phyloP scores from a whole-genome alignment of 2,113 vertebrate species.

The Aythya baeri region DNA sequence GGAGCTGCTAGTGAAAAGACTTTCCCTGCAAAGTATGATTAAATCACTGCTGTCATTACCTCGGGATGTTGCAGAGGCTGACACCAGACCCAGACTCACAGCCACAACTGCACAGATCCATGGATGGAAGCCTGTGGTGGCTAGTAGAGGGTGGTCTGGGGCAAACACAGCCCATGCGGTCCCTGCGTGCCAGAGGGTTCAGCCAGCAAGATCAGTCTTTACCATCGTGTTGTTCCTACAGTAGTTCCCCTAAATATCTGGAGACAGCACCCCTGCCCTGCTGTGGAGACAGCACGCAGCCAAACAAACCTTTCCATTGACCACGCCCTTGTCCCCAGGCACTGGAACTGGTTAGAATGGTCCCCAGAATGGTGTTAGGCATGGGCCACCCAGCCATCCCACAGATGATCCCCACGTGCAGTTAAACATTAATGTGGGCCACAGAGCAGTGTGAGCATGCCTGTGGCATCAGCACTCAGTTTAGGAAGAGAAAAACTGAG shows the following conservation, averaged over 20 bases:
- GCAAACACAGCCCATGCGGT: fast-evolving
- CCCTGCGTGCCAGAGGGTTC: neutral
- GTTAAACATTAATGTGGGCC: neutral
- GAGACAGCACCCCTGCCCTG: too few relatives aligned
- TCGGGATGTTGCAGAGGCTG: neutral
- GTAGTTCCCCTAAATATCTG: too few relatives aligned
- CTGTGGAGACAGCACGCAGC: neutral
- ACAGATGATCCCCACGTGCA: fast-evolving
- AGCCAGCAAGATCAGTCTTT: neutral
- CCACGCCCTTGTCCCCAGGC: neutral
- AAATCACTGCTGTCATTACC: neutral
- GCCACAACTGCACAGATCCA: fast-evolving
- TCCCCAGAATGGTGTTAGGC: neutral
- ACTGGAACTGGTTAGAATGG: neutral
- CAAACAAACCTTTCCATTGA: neutral
- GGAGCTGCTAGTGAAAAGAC: neutral
- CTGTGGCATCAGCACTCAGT: neutral
- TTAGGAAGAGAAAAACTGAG: neutral
- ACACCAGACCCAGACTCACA: neutral
- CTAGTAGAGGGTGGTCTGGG: neutral
- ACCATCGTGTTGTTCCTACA: neutral
- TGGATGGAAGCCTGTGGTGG: neutral
- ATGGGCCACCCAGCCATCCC: neutral
- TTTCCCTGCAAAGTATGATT: neutral
- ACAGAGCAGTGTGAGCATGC: neutral